Evolutionary conservation across 2,797 vertebrate genomes (phyloP).

Genomic region (Paramormyrops hopkinsi): DNA sequence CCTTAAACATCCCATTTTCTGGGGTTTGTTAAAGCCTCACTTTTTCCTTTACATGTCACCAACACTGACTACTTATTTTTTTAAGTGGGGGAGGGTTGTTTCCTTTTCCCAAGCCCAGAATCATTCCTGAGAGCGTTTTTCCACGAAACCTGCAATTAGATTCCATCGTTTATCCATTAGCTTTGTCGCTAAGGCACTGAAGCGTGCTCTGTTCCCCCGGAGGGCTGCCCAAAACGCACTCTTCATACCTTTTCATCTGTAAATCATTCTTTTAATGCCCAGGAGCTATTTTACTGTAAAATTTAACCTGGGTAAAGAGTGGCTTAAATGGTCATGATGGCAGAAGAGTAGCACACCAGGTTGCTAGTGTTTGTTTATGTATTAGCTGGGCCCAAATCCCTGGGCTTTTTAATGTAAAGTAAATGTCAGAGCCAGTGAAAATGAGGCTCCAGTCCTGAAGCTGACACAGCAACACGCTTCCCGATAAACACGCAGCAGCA

Average conservation of each 20-base stretch:
- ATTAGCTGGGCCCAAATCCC: not conserved
- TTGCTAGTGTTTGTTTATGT: not conserved
- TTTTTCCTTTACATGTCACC: not conserved
- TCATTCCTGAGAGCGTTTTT: not conserved
- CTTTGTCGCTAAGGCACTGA: not conserved
- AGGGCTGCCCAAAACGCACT: not conserved
- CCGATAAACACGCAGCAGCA: not conserved
- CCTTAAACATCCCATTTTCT: not conserved
- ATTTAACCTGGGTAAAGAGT: not conserved
- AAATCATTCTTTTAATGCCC: not conserved
- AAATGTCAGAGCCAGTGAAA: not conserved
- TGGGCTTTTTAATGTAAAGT: not conserved
- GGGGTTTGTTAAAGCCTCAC: not conserved
- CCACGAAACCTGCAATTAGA: slow-evolving; percentile 1
- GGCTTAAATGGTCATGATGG: not conserved
- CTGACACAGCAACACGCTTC: not conserved
- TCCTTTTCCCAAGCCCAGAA: not conserved
- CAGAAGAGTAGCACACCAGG: not conserved
- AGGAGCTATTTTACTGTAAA: not conserved
- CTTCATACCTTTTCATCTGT: not conserved
- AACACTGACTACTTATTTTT: not conserved
- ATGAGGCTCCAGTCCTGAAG: not conserved
- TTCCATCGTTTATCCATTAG: not conserved
- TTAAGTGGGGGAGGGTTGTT: not conserved
- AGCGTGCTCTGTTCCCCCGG: not conserved